Evolutionary conservation across 2,888 invertebrate genomes (phyloP), one percentile per base, ranked within the genome.

Genomic region (Cheilosia urbana): DNA sequence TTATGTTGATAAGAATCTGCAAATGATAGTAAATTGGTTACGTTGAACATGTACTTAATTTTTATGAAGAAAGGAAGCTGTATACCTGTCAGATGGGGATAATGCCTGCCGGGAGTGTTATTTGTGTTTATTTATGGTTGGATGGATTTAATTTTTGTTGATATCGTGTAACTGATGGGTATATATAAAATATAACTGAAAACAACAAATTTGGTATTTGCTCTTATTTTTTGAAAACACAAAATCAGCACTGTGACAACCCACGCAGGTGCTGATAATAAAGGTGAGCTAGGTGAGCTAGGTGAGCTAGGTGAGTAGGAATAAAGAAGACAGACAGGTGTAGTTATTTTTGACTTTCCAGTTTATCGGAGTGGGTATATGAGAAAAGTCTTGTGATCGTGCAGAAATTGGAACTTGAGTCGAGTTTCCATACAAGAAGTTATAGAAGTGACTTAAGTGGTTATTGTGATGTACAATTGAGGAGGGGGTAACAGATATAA

Each of bases 11-110:
- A 27, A 27, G 27, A 42, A 53, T 69, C 57, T 34, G 47, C 7
- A 13, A 30, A 30, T 55, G 45, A 69, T 69, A 55, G 47, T 1
- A 45, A 55, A 68, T 55, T 68, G 55, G 17, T 30, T 15, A 17
- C 30, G 45, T 49, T 27, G 27, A 6, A 40, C 19, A 19, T 42
- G n/a, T 4, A 1, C 30, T 9, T 30, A 30, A 30, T 30, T 30
- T 30, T 4, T n/a, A n/a, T 42, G 6, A 7, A 2, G 5, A 13
- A 2, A 17, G 15, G 7, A 45, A 17, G 9, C 9, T 6, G 7
- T 45, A 15, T n/a, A 2, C 45, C 42, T 2, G 6, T 6, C 15
- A 45, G 30, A 30, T 30, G 2, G 2, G 2, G 30, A 30, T 30
- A 30, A n/a, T n/a, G 6, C 17, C 45, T 0, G n/a, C 1, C 15